Evolutionary conservation across 2,113 vertebrate genomes (phyloP), one percentile per base, ranked within the genome.

Genomic region (Elaphurus davidianus): DNA sequence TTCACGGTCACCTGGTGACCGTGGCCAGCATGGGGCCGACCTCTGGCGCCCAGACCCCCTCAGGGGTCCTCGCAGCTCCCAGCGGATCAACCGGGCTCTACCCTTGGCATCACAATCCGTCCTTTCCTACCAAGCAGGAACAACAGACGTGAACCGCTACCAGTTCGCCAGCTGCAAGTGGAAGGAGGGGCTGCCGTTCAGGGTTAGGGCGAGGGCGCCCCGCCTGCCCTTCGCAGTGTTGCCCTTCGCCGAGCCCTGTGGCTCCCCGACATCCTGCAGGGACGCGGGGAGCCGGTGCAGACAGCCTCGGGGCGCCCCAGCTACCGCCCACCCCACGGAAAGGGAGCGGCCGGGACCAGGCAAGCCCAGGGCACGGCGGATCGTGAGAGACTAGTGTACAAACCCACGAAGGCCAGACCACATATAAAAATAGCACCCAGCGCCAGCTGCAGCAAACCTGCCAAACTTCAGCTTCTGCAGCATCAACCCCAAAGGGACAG

Each of bases 301-400:
- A 55, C 50, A 13, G 59, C 33, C 82, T 55, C 33, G 7, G 33
- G 50, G 60, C 0, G 9, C 25, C 60, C 45, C n/a, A 19, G 83
- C 19, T 40, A 14, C 57, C 25, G 2, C 2, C 0, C 4, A 10
- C 87, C 98, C 96, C 0, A 93, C 94, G 2, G 99, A 50, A 16
- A 99, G 99, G 74, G 98, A 99, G 64, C 98, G 60, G 27, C 99
- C 98, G 95, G 98, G 98, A 2, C 98, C 88, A 82, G 99, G 98
- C 97, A 99, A 98, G 5, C 90, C 96, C 15, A 85, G 97, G 1
- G 33, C 81, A 1, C 47, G 1, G 79, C 11, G 45, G 76, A 4
- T 11, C 3, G 8, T 0, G 47, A 99, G 98, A 62, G 74, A 98
- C 27, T 99, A 28, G 99, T 94, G 93, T 98, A 98, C 23, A 2